Evolutionary conservation across 2,888 invertebrate genomes (phyloP), one percentile per base, ranked within the genome.

Genomic region (Pristionchus entomophagus): DNA sequence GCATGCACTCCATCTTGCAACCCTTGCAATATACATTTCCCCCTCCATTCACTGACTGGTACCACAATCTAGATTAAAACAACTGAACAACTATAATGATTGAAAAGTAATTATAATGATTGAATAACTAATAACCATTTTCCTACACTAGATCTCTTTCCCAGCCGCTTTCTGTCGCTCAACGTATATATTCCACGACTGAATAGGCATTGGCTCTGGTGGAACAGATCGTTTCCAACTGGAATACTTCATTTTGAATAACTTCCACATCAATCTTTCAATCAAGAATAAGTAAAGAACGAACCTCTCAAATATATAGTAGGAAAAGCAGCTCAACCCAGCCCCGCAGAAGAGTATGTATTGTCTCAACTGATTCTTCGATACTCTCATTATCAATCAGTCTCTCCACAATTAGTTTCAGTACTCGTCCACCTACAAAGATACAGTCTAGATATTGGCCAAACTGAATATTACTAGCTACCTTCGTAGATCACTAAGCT

Each of bases 121-220:
- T 59, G n/a, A 4, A n/a, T 84, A 51, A 14, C 14, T 32, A 45
- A n/a, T 8, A 35, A 41, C 3, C 22, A 69, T 69, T 19, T 19
- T 35, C 5, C 26, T 14, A 29, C 0, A 69, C 38, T 69, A 87
- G 51, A 86, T 84, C 69, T 89, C 89, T 65, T 88, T 88, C 22
- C 89, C 89, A n/a, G 82, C 85, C 22, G 87, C 87, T 69, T 89
- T 89, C 78, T 89, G 89, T 82, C 86, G 69, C 59, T 87, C 87
- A 26, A 89, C 89, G 81, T 90, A 91, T 41, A 89, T 87, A 51
- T 91, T 88, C 91, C 91, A 91, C 14, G 90, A 85, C 69, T 91
- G 91, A 65, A 91, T 77, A 8, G 91, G 90, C 77, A 91, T 90
- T n/a, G 88, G 88, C n/a, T 88, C 88, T 2, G 88, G 80, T 29